A percentile compares a stretch with the other conserved stretches of the same genome.
Conservation (phyloP, 2,888 invertebrate species). For the Sinodicranocentrus sp. region DNA sequence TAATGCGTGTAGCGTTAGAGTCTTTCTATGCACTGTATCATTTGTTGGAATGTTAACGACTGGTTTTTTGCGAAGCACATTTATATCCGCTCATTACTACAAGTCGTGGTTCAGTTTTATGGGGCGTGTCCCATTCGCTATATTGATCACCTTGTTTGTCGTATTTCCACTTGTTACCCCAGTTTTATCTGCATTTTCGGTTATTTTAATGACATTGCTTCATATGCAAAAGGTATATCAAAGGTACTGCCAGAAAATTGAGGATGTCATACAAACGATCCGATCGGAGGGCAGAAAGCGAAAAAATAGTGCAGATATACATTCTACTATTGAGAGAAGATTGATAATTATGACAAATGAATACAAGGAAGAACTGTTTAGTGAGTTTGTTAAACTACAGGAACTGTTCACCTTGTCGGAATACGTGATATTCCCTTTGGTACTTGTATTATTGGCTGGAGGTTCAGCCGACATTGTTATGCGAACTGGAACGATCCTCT, state of each 20-base stretch:
- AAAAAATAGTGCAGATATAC: too few species aligned
- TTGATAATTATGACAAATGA: neutral
- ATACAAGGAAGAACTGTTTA: neutral
- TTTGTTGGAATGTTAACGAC: neutral
- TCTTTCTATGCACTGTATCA: neutral
- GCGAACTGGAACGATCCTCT: too few species aligned
- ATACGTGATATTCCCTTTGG: neutral
- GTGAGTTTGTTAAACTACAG: constrained; percentile 42
- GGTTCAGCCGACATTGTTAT: too few species aligned
- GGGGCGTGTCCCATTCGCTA: neutral
- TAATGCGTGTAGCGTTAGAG: neutral
- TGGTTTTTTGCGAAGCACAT: neutral
- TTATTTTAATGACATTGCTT: neutral
- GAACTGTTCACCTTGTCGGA: constrained; percentile 18
- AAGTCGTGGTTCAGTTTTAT: constrained; percentile 7
- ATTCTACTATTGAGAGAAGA: too few species aligned
- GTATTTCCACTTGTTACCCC: constrained; percentile 1
- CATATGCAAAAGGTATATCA: constrained; percentile 22
- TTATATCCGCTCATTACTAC: neutral
- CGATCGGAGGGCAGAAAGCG: too few species aligned
- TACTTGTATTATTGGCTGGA: constrained; percentile 15
- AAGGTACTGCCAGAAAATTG: constrained; percentile 21
- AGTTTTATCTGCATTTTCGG: neutral
- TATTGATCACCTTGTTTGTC: neutral
- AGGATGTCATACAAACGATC: neutral